Percentiles rank a stretch among this genome's conserved stretches.
Evolutionary conservation across 2,888 invertebrate genomes (phyloP).

Genomic region (Spatulosminthurus flaviceps): DNA sequence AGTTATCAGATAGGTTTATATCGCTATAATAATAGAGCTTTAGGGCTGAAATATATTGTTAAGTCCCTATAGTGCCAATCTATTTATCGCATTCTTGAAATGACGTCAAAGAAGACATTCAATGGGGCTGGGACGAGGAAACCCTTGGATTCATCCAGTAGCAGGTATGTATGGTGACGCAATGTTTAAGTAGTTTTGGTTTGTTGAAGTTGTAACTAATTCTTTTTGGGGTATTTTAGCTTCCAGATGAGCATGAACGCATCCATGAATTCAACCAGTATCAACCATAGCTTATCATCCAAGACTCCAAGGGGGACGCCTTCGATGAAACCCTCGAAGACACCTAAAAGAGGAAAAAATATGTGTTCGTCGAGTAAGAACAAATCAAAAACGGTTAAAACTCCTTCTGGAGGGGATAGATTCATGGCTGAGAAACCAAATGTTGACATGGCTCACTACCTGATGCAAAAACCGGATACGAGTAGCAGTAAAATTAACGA

Average conservation of each 20-base stretch:
- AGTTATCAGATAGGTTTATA: neutral
- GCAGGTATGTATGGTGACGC: conserved; percentile 38
- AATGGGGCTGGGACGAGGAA: conserved; percentile 23
- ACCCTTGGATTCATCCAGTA: conserved; percentile 44
- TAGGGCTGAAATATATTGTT: neutral
- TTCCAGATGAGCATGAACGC: conserved; percentile 60
- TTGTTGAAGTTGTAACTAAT: neutral
- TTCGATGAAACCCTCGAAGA: conserved; percentile 37
- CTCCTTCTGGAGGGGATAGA: conserved; percentile 56
- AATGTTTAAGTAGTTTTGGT: no score
- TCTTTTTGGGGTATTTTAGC: conserved; percentile 42
- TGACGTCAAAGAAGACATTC: conserved; percentile 38
- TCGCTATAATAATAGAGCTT: neutral
- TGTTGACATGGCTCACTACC: conserved; percentile 63
- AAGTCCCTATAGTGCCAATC: no score
- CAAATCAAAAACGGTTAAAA: conserved; percentile 52
- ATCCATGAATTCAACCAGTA: conserved; percentile 53
- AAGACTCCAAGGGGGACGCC: conserved; percentile 52
- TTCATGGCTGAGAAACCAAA: conserved; percentile 62
- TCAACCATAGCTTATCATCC: conserved; percentile 50
- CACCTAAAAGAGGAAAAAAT: conserved; percentile 30
- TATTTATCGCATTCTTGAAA: neutral
- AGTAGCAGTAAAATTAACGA: conserved; percentile 23
- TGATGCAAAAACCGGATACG: conserved; percentile 49
- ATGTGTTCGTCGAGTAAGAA: conserved; percentile 46